Evolutionary conservation across 1,140 invertebrate genomes (phyloP).

Genomic region (Heliothis subflexa): DNA sequence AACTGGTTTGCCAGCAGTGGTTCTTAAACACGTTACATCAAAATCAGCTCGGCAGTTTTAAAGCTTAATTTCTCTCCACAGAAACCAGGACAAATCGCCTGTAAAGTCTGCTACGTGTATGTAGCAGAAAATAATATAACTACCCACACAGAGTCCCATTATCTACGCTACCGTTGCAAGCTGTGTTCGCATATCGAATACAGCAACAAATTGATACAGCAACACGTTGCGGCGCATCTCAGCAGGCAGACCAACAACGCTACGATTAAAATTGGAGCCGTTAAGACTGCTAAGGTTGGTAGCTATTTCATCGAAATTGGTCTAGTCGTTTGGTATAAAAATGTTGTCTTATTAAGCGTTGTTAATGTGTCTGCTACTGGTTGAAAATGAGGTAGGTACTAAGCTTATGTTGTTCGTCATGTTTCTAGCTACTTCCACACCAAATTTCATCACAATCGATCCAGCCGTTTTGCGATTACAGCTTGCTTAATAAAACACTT

Average conservation of each 20-base stretch:
- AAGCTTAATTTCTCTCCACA: conserved; percentile 39
- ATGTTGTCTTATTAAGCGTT: too few relatives aligned
- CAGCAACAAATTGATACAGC: conserved; percentile 48
- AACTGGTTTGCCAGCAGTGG: too few relatives aligned
- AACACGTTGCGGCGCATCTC: conserved; percentile 61
- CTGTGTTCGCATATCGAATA: conserved; percentile 61
- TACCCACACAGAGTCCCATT: conserved; percentile 60
- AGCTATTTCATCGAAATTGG: not conserved
- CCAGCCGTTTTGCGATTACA: too few relatives aligned
- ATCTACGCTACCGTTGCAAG: conserved; percentile 63
- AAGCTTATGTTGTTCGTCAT: too few relatives aligned
- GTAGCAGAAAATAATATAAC: conserved; percentile 56
- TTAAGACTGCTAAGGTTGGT: not conserved
- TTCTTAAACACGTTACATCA: too few relatives aligned
- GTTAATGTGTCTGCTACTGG: too few relatives aligned
- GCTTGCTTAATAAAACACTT: too few relatives aligned
- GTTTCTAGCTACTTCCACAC: too few relatives aligned
- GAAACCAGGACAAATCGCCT: conserved; percentile 61
- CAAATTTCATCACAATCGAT: too few relatives aligned
- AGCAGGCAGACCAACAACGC: conserved; percentile 46
- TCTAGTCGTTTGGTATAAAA: not conserved
- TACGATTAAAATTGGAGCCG: conserved; percentile 64
- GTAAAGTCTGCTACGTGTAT: conserved; percentile 74
- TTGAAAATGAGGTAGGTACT: too few relatives aligned
- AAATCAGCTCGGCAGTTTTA: too few relatives aligned